These are phyloP conservation scores for Castor canadensis DNA, from an alignment of 2,113 vertebrate genomes.

Conservation along the genomic window DNA sequence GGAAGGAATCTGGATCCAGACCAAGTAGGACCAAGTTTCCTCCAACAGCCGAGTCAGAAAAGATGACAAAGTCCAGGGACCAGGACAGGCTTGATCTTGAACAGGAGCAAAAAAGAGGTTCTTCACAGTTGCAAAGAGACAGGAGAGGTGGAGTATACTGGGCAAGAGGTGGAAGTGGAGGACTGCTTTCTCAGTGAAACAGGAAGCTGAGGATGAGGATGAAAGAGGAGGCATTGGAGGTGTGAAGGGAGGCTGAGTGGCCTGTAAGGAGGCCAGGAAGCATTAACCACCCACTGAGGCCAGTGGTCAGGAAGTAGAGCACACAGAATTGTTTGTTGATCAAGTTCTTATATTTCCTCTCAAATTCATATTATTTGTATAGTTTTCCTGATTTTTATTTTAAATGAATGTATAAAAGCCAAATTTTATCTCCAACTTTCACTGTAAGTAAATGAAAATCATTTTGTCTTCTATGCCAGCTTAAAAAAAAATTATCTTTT, in stretches of 20 bases:
- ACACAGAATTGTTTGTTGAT: neutral
- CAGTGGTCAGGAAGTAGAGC: neutral
- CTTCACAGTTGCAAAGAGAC: neutral
- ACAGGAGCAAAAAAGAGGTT: no score
- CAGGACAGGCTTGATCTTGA: neutral
- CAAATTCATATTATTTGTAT: neutral
- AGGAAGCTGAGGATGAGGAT: neutral
- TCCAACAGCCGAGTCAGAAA: neutral
- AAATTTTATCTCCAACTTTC: neutral
- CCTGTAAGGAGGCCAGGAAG: neutral
- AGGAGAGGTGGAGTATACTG: no score
- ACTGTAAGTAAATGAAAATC: neutral
- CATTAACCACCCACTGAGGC: neutral
- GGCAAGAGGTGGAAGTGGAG: neutral
- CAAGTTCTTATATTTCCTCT: neutral
- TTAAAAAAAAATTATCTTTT: neutral
- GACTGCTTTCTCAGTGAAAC: neutral
- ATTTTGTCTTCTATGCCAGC: neutral
- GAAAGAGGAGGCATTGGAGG: neutral
- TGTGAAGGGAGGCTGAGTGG: neutral
- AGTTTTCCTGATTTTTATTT: neutral
- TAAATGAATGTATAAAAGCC: neutral
- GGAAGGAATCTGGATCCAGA: neutral
- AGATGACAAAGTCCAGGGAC: neutral
- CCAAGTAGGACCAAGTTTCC: neutral